These are phyloP conservation scores for Helogale parvula DNA, from an alignment of 2,113 vertebrate genomes.

Conservation along the genomic window DNA sequence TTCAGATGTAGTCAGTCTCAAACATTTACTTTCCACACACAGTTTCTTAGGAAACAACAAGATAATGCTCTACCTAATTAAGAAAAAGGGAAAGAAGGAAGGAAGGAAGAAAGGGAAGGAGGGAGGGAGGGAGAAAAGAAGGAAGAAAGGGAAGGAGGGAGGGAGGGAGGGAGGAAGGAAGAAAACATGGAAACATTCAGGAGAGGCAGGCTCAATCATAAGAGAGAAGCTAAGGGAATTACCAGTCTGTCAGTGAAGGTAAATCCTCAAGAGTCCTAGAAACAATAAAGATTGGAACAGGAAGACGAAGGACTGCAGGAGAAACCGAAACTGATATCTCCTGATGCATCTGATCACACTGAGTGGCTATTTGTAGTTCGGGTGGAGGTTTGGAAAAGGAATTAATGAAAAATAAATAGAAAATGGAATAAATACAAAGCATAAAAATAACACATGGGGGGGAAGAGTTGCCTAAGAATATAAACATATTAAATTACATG, in stretches of 20 bases:
- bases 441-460: neutral
- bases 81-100: neutral
- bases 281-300: neutral
- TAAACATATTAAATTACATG: neutral
- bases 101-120: neutral
- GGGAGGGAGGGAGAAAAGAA: neutral
- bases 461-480: neutral
- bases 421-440: neutral
- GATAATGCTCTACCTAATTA: neutral
- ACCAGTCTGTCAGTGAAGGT: neutral
- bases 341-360: neutral
- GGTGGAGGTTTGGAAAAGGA: neutral
- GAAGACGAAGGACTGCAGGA: neutral
- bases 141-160: neutral
- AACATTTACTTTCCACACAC: neutral
- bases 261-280: neutral
- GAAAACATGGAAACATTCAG: neutral
- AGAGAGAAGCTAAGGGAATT: neutral
- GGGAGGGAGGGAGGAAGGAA: neutral
- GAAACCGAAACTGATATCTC: neutral
- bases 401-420: conserved; percentile 20
- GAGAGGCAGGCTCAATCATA: neutral
- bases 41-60: neutral
- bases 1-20: neutral
- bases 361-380: neutral